Conservation (phyloP, 2,113 vertebrate species). For the Eira barbara region DNA sequence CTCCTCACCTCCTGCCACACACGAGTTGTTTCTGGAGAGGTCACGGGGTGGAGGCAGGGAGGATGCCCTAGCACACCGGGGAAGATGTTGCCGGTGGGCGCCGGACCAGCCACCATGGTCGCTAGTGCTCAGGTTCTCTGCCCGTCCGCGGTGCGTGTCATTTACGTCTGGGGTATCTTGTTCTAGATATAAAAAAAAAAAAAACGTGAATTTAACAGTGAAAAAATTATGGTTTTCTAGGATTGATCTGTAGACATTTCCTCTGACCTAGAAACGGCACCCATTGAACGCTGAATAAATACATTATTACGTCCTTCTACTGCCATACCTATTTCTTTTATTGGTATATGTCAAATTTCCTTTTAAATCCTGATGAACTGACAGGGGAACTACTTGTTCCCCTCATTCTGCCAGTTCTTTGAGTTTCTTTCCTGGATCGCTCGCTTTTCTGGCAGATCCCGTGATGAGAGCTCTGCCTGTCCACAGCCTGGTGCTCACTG, state of each 20-base stretch:
- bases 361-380: neutral
- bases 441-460: neutral
- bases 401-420: neutral
- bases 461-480: neutral
- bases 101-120: neutral
- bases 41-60: neutral
- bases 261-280: neutral
- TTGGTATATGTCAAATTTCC: neutral
- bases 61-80: neutral
- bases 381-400: neutral
- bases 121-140: neutral
- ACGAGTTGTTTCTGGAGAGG: neutral
- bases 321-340: neutral
- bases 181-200: neutral
- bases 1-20: neutral
- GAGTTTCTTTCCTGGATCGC: neutral
- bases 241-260: neutral
- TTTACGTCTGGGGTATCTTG: neutral
- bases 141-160: too few species aligned
- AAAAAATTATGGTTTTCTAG: neutral
- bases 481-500: neutral
- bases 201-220: neutral
- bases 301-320: neutral
- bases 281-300: neutral
- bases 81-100: rapidly evolving